Conservation (phyloP, 2,113 vertebrate species). For the Apodemus speciosus region DNA sequence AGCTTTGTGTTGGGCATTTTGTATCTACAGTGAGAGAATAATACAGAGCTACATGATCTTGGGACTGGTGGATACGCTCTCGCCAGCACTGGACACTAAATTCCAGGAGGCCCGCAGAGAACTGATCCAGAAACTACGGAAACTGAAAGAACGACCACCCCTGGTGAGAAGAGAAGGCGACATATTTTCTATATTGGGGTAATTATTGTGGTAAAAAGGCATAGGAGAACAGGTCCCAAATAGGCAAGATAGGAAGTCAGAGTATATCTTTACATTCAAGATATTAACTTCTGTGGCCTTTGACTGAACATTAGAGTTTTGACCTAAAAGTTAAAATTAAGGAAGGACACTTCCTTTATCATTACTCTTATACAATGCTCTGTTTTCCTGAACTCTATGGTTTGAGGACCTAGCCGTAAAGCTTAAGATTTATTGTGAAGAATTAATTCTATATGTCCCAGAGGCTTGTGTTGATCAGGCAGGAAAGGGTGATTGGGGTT, state of each 20-base stretch:
- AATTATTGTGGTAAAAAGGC: background rate
- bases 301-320: background rate
- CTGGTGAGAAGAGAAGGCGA: slow-evolving; percentile 64
- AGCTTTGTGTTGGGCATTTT: background rate
- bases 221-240: background rate
- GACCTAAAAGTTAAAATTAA: background rate
- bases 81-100: slow-evolving; percentile 83
- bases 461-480: background rate
- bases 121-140: slow-evolving; percentile 77
- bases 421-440: background rate
- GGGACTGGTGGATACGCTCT: slow-evolving; percentile 82
- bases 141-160: slow-evolving; percentile 64
- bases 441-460: too few relatives aligned
- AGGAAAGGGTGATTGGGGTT: background rate
- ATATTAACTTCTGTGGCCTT: background rate
- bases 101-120: slow-evolving; percentile 82
- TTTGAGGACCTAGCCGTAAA: background rate
- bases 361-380: background rate
- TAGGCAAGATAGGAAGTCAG: background rate
- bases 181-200: background rate
- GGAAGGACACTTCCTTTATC: background rate
- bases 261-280: background rate
- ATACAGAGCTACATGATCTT: slow-evolving; percentile 86
- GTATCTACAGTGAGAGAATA: slow-evolving; percentile 74
- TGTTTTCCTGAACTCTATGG: background rate